Percentiles rank a stretch among this genome's conserved stretches.
These are phyloP conservation scores for Lucilia cuprina DNA, from an alignment of 1,140 invertebrate species.

Conservation along the genomic window DNA sequence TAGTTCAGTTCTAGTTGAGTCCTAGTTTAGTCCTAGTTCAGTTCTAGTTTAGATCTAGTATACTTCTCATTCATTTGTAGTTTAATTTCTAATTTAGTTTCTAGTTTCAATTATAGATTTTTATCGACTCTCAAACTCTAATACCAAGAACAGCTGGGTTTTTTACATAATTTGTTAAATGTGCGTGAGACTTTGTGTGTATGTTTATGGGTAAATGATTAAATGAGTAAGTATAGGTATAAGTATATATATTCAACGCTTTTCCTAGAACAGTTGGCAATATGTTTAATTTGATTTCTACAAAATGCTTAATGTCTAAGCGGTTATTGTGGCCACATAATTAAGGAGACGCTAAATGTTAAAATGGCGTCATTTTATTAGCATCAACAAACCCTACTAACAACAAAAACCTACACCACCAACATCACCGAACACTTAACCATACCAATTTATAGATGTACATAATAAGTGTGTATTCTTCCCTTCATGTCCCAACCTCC, in stretches of 20 bases:
- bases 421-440: background rate
- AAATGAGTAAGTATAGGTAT: background rate
- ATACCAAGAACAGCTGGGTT: too few relatives aligned
- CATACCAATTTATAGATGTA: background rate
- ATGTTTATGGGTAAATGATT: background rate
- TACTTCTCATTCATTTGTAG: too few relatives aligned
- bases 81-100: too few relatives aligned
- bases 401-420: background rate
- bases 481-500: background rate
- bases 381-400: background rate
- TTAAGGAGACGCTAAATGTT: conserved; percentile 23
- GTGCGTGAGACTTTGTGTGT: background rate
- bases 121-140: too few relatives aligned
- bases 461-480: background rate
- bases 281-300: conserved; percentile 30
- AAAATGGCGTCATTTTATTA: conserved; percentile 26
- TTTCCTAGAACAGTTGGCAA: conserved; percentile 12
- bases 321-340: conserved; percentile 19
- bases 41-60: too few relatives aligned
- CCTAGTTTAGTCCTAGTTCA: too few relatives aligned
- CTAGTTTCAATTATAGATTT: too few relatives aligned
- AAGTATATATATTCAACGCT: background rate
- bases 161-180: background rate
- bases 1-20: too few relatives aligned
- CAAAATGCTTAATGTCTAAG: background rate